phyloP scores from a whole-genome alignment of 1,140 invertebrate genomes.

The Orchesella cincta region DNA sequence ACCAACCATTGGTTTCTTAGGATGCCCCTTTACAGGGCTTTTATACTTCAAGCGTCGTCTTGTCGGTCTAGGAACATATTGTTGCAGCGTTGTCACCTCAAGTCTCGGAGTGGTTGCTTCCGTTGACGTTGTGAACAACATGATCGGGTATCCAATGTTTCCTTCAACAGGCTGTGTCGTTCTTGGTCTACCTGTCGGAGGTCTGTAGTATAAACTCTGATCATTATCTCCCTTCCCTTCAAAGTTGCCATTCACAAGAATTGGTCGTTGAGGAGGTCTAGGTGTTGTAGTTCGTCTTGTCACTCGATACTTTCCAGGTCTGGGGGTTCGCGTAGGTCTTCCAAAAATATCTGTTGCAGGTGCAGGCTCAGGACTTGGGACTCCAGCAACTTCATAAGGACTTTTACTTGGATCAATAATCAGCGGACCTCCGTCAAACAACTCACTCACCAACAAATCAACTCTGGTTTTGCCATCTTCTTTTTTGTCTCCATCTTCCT shows the following conservation, averaged over 20 bases:
- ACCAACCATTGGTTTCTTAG: no score
- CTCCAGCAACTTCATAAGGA: neutral
- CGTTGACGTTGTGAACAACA: neutral
- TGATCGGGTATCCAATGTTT: neutral
- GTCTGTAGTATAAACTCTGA: neutral
- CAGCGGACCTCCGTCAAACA: neutral
- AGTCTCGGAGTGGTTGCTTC: neutral
- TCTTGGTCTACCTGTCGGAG: neutral
- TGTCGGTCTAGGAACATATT: neutral
- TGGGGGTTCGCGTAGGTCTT: neutral
- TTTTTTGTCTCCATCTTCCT: neutral
- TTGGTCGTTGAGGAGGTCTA: neutral
- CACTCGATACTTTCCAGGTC: neutral
- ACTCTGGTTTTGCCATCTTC: neutral
- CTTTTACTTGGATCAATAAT: neutral
- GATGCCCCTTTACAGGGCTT: no score
- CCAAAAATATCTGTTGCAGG: neutral
- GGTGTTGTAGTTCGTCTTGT: neutral
- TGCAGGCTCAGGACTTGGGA: neutral
- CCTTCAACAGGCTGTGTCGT: neutral
- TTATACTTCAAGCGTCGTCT: neutral
- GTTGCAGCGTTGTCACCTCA: neutral
- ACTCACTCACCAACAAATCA: neutral
- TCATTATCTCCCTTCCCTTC: neutral
- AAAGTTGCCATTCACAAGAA: neutral